Percentiles rank a stretch among this genome's conserved stretches.
Conservation (phyloP, 2,888 invertebrate genomes). For the Caenorhabditis plicata region DNA sequence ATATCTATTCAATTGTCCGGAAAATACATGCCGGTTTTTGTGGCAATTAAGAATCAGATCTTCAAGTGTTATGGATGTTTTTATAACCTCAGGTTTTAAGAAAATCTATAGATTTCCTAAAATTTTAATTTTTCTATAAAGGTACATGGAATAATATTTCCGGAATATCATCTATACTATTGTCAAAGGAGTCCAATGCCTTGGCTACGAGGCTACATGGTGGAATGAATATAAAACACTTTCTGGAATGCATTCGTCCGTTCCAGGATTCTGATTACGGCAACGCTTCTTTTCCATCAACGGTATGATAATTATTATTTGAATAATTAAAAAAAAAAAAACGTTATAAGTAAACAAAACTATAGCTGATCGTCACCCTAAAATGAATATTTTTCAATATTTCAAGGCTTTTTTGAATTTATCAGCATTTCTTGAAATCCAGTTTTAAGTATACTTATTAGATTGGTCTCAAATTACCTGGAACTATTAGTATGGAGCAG, state of each 20-base stretch:
- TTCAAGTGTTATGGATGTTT: conserved; percentile 51
- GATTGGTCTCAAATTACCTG: too few relatives aligned
- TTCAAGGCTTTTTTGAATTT: too few relatives aligned
- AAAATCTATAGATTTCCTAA: background rate
- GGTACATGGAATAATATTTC: conserved; percentile 59
- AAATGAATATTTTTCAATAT: too few relatives aligned
- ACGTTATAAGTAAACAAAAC: too few relatives aligned
- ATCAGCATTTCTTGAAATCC: too few relatives aligned
- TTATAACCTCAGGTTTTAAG: conserved; percentile 52
- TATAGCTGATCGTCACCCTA: too few relatives aligned
- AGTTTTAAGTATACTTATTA: too few relatives aligned
- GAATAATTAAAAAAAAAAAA: background rate
- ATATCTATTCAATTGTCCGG: conserved; percentile 63
- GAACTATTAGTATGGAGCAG: too few relatives aligned
- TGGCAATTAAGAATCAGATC: conserved; percentile 47
- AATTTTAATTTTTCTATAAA: conserved; percentile 7
- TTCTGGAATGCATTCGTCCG: conserved; percentile 57
- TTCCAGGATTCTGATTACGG: conserved; percentile 60
- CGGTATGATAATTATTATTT: conserved; percentile 23
- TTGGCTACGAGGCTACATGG: conserved; percentile 56
- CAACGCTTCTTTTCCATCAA: conserved; percentile 46
- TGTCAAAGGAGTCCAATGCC: conserved; percentile 50
- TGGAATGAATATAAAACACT: conserved; percentile 50
- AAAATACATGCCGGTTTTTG: conserved; percentile 49
- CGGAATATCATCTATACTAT: conserved; percentile 56